Evolutionary conservation across 2,888 invertebrate genomes (phyloP).

Genomic region (Phytoseiulus persimilis): DNA sequence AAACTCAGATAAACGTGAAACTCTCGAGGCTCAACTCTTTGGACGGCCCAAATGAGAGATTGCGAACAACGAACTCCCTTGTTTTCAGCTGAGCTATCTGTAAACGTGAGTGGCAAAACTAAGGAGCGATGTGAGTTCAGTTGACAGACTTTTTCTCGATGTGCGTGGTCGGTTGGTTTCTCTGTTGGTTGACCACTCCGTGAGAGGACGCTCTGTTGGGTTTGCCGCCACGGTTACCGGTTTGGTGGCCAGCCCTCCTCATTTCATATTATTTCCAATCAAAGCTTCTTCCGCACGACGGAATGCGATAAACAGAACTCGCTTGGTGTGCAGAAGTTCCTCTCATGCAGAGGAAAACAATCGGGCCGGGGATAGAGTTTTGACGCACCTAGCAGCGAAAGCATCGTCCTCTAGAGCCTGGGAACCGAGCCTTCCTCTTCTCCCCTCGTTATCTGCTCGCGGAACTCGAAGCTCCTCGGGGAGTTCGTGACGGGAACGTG

Average conservation of each 20-base stretch:
- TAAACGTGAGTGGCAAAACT: neutral
- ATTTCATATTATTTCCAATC: neutral
- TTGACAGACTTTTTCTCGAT: neutral
- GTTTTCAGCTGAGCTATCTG: neutral
- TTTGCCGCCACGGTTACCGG: neutral
- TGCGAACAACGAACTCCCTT: neutral
- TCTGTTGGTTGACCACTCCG: neutral
- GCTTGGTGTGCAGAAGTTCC: neutral
- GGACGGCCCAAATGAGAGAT: neutral
- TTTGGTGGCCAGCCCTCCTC: neutral
- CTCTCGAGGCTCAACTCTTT: neutral
- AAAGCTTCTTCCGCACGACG: neutral
- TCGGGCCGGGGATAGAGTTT: too few species aligned
- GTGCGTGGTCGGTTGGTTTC: neutral
- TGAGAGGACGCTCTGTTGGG: too few species aligned
- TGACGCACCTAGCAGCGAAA: too few species aligned
- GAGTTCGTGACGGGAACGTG: too few species aligned
- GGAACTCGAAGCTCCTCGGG: too few species aligned
- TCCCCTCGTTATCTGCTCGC: too few species aligned
- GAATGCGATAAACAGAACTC: neutral
- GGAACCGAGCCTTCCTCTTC: too few species aligned
- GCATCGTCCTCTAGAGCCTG: too few species aligned
- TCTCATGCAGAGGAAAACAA: neutral
- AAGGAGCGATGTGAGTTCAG: neutral
- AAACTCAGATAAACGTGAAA: too few species aligned